Conservation (phyloP, 2,113 vertebrate species). For the Bufo bufo region DNA sequence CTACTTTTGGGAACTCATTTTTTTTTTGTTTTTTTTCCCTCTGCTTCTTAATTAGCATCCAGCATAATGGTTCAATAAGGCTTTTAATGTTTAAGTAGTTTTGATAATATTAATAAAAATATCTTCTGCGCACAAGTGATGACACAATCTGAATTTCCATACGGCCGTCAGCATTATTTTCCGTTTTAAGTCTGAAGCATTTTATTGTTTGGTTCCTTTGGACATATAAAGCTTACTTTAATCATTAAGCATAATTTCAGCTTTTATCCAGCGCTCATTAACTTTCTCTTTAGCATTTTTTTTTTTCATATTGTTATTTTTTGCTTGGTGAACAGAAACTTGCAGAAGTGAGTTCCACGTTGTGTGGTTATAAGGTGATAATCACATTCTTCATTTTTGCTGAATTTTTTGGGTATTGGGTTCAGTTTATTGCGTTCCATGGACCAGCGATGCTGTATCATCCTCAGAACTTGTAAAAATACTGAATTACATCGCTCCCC, state of each 20-base stretch:
- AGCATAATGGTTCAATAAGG: conserved; percentile 55
- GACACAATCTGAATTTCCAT: conserved; percentile 51
- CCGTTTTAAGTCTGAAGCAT: conserved; percentile 48
- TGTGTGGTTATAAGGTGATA: neutral
- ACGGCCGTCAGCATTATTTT: conserved; percentile 39
- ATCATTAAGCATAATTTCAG: conserved; percentile 30
- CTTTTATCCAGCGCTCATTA: conserved; percentile 32
- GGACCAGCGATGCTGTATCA: conserved; percentile 18
- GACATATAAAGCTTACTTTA: conserved; percentile 23
- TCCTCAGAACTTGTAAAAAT: conserved; percentile 26
- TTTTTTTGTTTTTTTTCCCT: conserved; percentile 26
- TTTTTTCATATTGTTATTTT: neutral
- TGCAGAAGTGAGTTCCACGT: rapidly evolving
- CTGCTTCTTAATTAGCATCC: conserved; percentile 47
- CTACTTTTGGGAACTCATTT: conserved; percentile 53
- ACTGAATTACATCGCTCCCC: conserved; percentile 35
- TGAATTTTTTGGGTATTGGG: neutral
- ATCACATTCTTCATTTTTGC: neutral
- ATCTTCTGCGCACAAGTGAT: conserved; percentile 50
- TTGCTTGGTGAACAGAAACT: neutral
- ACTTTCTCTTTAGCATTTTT: conserved; percentile 15
- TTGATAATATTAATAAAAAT: conserved; percentile 57
- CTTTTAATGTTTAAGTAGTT: conserved; percentile 56
- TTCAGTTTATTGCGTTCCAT: rapidly evolving
- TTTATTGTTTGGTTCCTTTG: conserved; percentile 45